Evolutionary conservation across 2,797 vertebrate genomes (phyloP).

Genomic region (Aldrovandia affinis): DNA sequence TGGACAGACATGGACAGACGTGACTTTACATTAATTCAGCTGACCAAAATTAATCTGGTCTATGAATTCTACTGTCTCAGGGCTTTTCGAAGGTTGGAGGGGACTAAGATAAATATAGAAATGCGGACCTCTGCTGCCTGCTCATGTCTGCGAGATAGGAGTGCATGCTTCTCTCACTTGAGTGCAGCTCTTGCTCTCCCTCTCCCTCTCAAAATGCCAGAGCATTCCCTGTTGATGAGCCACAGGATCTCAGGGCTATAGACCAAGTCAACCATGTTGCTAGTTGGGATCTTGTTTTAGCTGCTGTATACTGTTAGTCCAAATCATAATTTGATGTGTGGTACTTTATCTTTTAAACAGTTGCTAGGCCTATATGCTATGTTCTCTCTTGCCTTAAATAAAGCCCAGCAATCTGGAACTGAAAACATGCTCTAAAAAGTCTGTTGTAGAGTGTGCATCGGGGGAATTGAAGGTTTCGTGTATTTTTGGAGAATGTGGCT

Average conservation of each 20-base stretch:
- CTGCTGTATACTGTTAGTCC: too few relatives aligned
- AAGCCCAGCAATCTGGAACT: too few relatives aligned
- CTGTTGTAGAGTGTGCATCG: too few relatives aligned
- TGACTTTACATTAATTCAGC: neutral
- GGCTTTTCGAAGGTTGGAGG: neutral
- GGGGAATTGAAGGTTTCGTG: neutral
- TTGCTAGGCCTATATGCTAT: too few relatives aligned
- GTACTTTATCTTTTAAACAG: too few relatives aligned
- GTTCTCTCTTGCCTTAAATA: too few relatives aligned
- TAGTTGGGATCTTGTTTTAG: too few relatives aligned
- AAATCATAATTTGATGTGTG: too few relatives aligned
- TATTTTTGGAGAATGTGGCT: neutral
- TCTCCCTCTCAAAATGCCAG: neutral
- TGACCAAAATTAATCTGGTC: conserved; percentile 54
- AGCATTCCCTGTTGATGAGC: neutral
- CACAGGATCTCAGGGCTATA: neutral
- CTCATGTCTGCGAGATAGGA: neutral
- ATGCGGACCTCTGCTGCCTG: neutral
- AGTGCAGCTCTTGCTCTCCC: too few relatives aligned
- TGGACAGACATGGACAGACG: too few relatives aligned
- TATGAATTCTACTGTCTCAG: neutral
- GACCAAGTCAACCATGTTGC: neutral
- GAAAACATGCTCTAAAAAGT: too few relatives aligned
- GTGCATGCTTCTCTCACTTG: neutral
- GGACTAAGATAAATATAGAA: neutral